phyloP scores from a whole-genome alignment of 2,113 vertebrate species.

The Pseudonaja textilis region DNA sequence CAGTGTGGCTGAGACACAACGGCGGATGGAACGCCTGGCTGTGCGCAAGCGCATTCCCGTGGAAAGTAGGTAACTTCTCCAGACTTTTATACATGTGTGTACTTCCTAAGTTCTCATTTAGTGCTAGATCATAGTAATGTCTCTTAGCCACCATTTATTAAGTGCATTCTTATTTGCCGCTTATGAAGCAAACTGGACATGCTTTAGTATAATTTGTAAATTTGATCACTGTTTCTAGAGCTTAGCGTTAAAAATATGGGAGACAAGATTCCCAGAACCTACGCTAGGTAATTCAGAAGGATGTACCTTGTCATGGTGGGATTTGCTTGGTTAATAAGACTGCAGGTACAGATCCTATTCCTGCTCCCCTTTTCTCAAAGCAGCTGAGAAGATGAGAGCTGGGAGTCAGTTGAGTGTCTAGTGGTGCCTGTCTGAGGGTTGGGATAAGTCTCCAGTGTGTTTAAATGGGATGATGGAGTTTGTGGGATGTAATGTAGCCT shows the following conservation, averaged over 20 bases:
- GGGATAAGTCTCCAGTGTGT: neutral
- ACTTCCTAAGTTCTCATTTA: neutral
- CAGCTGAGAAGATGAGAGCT: neutral
- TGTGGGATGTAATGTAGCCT: neutral
- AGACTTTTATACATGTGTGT: neutral
- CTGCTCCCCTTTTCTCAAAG: neutral
- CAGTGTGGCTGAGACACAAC: constrained; percentile 87
- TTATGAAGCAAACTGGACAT: neutral
- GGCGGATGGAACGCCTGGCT: constrained; percentile 82
- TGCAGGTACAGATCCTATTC: neutral
- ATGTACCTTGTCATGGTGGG: neutral
- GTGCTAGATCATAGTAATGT: neutral
- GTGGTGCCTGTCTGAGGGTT: neutral
- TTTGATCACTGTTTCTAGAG: neutral
- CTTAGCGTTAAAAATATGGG: neutral
- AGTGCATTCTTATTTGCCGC: neutral
- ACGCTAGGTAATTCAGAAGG: neutral
- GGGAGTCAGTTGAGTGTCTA: neutral
- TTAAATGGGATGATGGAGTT: neutral
- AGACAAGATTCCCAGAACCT: neutral
- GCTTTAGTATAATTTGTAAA: neutral
- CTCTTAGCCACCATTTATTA: neutral
- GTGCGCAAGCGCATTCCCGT: constrained; percentile 79
- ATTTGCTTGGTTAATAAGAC: neutral
- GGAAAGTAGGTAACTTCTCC: constrained; percentile 68